These are phyloP conservation scores for Syngnathus scovelli DNA, from an alignment of 2,113 vertebrate species.

Conservation along the genomic window DNA sequence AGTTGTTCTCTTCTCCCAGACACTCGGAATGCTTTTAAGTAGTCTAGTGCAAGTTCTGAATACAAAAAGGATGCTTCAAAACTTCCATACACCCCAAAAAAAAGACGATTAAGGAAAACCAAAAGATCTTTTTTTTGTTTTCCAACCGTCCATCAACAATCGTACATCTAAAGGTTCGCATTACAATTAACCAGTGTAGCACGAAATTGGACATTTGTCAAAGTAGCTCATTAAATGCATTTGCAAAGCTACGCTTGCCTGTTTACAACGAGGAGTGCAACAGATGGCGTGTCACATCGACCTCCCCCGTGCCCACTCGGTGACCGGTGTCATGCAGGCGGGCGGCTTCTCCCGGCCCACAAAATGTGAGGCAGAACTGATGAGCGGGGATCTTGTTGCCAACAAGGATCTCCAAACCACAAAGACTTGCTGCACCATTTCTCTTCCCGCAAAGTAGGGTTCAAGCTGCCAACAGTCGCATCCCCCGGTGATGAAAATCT, in stretches of 20 bases:
- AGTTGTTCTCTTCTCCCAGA: no score
- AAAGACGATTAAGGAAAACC: no score
- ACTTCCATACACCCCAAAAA: no score
- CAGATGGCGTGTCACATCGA: slow-evolving; percentile 49
- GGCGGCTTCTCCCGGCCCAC: slow-evolving; percentile 36
- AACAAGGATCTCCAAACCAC: slow-evolving; percentile 17
- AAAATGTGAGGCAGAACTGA: slow-evolving; percentile 50
- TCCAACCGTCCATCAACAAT: no score
- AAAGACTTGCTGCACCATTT: slow-evolving; percentile 7
- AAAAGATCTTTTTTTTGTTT: no score
- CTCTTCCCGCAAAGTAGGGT: slow-evolving; percentile 9
- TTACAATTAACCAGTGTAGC: no score
- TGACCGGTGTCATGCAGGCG: slow-evolving; percentile 34
- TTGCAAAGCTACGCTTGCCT: neutral
- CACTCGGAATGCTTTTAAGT: no score
- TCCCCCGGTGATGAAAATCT: slow-evolving; percentile 23
- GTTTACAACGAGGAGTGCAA: slow-evolving; percentile 12
- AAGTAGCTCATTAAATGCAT: neutral
- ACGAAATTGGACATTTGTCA: neutral
- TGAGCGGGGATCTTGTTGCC: slow-evolving; percentile 43
- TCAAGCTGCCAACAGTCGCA: slow-evolving; percentile 21
- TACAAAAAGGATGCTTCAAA: no score
- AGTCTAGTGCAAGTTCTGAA: no score
- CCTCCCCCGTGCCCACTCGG: slow-evolving; percentile 42
- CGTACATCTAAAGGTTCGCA: no score